Evolutionary conservation across 2,113 vertebrate species (phyloP).

Genomic region (Acrocephalus arundinaceus): DNA sequence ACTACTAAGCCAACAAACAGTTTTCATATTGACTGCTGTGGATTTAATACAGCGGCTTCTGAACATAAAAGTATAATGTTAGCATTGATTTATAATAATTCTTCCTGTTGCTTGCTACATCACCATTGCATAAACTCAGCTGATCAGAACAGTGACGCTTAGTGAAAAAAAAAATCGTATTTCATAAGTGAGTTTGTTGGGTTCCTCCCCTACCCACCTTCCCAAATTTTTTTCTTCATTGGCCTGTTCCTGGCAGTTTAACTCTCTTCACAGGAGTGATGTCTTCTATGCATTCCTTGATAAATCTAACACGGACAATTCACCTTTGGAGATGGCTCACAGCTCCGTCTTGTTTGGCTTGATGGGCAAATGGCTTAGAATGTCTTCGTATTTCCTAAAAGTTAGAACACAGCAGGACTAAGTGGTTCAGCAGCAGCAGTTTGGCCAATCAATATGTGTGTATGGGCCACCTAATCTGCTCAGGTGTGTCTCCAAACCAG

Average conservation of each 20-base stretch:
- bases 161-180: not conserved
- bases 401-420: not conserved
- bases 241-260: not conserved
- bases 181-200: accelerated
- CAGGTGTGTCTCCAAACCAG: not conserved
- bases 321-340: not conserved
- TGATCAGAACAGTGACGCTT: not conserved
- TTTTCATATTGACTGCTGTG: not conserved
- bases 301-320: not conserved
- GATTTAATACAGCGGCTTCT: not conserved
- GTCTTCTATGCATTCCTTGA: not conserved
- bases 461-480: not conserved
- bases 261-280: not conserved
- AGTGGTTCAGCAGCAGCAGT: not conserved
- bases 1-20: not conserved
- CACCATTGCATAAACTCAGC: not conserved
- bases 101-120: not conserved
- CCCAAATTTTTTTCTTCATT: not conserved
- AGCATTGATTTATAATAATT: not conserved
- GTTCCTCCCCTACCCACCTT: accelerated
- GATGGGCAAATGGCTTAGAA: not conserved
- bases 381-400: not conserved
- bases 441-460: not conserved
- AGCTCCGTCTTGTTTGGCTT: not conserved
- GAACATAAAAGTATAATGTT: not conserved